phyloP scores from a whole-genome alignment of 2,113 vertebrate genomes.

The Neogale vison region DNA sequence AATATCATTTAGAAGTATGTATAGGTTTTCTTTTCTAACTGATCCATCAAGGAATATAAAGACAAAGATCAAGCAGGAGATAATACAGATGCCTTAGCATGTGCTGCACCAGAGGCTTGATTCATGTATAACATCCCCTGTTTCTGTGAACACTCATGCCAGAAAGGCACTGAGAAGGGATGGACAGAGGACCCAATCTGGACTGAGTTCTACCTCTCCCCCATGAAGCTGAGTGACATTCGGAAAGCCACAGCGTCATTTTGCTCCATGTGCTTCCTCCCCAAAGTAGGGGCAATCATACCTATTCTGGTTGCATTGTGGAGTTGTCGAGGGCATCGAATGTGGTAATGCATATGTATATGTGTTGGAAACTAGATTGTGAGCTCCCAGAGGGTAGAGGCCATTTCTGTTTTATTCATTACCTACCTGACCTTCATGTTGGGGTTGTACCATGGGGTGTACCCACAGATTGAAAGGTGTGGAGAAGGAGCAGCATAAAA shows the following conservation, averaged over 20 bases:
- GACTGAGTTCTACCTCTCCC: background rate
- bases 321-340: background rate
- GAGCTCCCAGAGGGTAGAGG: background rate
- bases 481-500: background rate
- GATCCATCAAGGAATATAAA: background rate
- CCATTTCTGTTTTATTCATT: background rate
- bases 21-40: constrained; percentile 31
- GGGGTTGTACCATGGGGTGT: background rate
- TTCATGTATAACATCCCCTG: background rate
- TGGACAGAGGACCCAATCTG: background rate
- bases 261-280: background rate
- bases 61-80: background rate
- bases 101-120: background rate
- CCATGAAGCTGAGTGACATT: background rate
- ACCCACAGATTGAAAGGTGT: background rate
- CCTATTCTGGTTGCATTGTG: background rate
- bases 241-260: background rate
- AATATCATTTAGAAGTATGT: background rate
- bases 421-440: background rate
- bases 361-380: background rate
- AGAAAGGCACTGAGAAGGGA: background rate
- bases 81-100: background rate
- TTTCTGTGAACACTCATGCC: background rate
- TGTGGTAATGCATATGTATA: background rate
- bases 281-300: background rate